Evolutionary conservation across 2,888 invertebrate genomes (phyloP).

Genomic region (Caenorhabditis japonica): DNA sequence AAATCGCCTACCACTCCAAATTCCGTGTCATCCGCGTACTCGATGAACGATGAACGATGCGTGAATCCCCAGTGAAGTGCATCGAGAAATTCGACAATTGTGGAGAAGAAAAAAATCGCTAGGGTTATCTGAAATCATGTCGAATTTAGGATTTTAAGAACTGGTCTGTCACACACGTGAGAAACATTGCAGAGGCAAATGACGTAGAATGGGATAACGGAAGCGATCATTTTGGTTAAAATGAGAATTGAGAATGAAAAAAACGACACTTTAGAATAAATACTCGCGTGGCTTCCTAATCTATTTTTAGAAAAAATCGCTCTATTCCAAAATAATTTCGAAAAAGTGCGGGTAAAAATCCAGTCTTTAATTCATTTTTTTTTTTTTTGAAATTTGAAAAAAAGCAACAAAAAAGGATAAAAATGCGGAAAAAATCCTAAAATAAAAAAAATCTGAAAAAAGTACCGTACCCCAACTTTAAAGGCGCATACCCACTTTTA

Average conservation of each 20-base stretch:
- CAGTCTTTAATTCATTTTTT: no score
- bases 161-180: constrained; percentile 9
- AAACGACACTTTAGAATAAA: not conserved
- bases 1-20: constrained; percentile 2
- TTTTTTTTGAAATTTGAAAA: no score
- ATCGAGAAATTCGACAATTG: constrained; percentile 38
- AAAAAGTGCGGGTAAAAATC: no score
- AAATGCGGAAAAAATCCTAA: no score
- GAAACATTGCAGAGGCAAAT: constrained; percentile 25
- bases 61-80: constrained; percentile 33
- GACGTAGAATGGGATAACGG: constrained; percentile 21
- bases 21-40: constrained; percentile 5
- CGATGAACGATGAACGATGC: constrained; percentile 30
- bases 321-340: no score
- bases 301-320: no score
- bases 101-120: constrained; percentile 35
- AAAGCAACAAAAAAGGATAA: no score
- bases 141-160: not conserved
- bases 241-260: no score
- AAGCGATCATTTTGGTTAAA: constrained; percentile 19
- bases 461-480: no score
- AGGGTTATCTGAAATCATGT: constrained; percentile 20
- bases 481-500: no score
- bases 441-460: no score
- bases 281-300: no score